A percentile compares a stretch with the other conserved stretches of the same genome.
These are phyloP conservation scores for Cebidichthys violaceus DNA, from an alignment of 2,113 vertebrate species.

Conservation along the genomic window DNA sequence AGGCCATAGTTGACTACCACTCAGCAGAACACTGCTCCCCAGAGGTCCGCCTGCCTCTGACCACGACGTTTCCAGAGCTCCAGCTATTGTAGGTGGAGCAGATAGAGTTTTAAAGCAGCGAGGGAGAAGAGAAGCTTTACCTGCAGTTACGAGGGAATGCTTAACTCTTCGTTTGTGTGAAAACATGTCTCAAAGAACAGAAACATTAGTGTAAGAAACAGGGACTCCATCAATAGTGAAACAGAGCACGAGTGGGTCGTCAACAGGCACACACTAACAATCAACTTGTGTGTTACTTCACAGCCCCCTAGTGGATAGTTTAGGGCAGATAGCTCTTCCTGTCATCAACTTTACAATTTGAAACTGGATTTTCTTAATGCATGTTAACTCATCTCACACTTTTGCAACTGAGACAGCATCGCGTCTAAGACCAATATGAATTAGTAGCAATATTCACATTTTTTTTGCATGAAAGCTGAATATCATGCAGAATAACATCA, in stretches of 20 bases:
- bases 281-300: conserved; percentile 52
- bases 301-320: conserved; percentile 77
- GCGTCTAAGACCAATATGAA: not conserved
- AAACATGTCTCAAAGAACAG: not conserved
- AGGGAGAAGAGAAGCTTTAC: conserved; percentile 24
- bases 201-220: conserved; percentile 2
- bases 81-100: conserved; percentile 58
- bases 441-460: not conserved
- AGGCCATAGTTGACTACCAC: conserved; percentile 77
- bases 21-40: conserved; percentile 80
- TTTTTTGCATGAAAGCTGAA: not conserved
- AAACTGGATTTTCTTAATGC: not conserved
- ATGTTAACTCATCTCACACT: not conserved
- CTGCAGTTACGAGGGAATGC: conserved; percentile 9
- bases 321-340: conserved; percentile 18
- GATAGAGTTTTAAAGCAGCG: conserved; percentile 26
- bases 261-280: conserved; percentile 7
- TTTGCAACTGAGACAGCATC: not conserved
- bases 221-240: not conserved
- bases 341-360: conserved; percentile 14
- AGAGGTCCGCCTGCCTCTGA: conserved; percentile 71
- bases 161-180: not conserved
- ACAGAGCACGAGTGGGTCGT: not conserved
- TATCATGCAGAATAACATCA: not conserved
- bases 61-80: conserved; percentile 60